Evolutionary conservation across 2,113 vertebrate genomes (phyloP).

Genomic region (Phaethornis superciliosus): DNA sequence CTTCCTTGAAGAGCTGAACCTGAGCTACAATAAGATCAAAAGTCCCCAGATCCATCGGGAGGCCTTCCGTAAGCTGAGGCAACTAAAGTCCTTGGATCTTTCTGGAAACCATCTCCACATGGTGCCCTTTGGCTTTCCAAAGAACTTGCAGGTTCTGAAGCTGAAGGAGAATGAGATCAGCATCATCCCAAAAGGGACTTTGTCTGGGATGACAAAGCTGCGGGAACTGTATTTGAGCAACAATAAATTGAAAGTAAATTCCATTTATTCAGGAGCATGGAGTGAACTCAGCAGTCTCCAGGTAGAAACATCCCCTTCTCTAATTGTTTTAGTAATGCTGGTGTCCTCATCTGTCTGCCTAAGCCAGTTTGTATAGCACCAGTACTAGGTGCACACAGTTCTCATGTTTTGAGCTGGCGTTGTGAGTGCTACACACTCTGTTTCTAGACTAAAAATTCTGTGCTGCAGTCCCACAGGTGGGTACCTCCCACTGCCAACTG

Average conservation of each 20-base stretch:
- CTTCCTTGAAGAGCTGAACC: conserved; percentile 93
- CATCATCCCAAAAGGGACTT: conserved; percentile 82
- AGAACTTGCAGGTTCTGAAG: conserved; percentile 87
- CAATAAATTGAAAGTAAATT: conserved; percentile 89
- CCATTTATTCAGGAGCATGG: conserved; percentile 90
- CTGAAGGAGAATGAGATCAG: conserved; percentile 90
- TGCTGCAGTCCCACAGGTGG: not conserved
- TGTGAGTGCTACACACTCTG: not conserved
- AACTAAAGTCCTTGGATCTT: conserved; percentile 88
- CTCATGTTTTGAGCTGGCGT: not conserved
- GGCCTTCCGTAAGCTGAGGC: conserved; percentile 92
- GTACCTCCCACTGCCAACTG: not conserved
- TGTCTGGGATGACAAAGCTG: conserved; percentile 89
- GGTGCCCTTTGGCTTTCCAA: conserved; percentile 87
- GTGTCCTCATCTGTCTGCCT: not conserved
- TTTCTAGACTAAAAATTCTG: not conserved
- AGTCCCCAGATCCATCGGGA: conserved; percentile 87
- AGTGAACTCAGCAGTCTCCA: conserved; percentile 86
- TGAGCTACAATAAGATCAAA: conserved; percentile 95
- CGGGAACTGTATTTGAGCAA: conserved; percentile 87
- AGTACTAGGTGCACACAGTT: not conserved
- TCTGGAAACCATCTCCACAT: conserved; percentile 89
- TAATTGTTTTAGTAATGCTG: not conserved
- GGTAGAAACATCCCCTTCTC: conserved; percentile 71
- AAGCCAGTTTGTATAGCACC: not conserved